Conservation (phyloP, 92 coral and sea anemone genomes). For the Phenganax marumi region DNA sequence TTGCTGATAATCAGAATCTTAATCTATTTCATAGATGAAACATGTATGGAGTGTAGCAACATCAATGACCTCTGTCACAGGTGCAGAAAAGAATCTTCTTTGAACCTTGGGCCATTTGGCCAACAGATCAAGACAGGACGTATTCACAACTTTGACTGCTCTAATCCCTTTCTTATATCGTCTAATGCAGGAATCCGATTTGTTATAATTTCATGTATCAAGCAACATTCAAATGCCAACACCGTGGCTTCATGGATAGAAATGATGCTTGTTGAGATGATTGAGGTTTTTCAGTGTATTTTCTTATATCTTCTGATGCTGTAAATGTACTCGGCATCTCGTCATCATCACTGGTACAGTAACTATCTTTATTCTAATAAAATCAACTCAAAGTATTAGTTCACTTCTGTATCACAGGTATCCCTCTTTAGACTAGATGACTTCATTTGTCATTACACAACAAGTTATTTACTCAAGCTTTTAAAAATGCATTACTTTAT, state of each 20-base stretch:
- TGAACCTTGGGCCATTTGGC: constrained; percentile 18
- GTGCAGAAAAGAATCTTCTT: constrained; percentile 41
- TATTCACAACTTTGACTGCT: constrained; percentile 41
- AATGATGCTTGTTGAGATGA: background rate
- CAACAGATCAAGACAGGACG: constrained; percentile 31
- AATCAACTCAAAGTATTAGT: background rate
- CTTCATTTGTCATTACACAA: too few species aligned
- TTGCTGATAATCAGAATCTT: background rate
- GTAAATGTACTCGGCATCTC: background rate
- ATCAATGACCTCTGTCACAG: constrained; percentile 11
- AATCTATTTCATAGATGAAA: background rate
- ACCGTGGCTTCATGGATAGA: constrained; percentile 1
- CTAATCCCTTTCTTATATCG: constrained; percentile 46
- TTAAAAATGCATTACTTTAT: too few species aligned
- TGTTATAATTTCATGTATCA: constrained; percentile 42
- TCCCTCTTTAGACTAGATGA: too few species aligned
- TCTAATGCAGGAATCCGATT: constrained; percentile 43
- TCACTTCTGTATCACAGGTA: too few species aligned
- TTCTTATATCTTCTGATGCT: background rate
- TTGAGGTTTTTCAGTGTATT: background rate
- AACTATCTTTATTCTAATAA: background rate
- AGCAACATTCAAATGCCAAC: constrained; percentile 50
- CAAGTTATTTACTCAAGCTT: too few species aligned
- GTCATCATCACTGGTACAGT: background rate
- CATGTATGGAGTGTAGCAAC: background rate